Base-by-base conservation (phyloP, 2,113 vertebrate species). In the Taurulus bubalis region DNA sequence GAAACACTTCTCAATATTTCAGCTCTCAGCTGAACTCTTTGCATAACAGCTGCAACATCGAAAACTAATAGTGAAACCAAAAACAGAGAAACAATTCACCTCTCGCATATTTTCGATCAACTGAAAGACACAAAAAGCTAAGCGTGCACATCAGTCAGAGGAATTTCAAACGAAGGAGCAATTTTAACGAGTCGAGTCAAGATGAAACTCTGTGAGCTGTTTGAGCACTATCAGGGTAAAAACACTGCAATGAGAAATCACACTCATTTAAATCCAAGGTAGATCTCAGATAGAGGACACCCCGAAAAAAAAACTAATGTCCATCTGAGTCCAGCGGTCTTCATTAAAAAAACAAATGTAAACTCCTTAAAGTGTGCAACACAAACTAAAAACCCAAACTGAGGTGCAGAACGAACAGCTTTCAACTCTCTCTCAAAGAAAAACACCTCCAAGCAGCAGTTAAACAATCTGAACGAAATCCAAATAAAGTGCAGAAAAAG, bases 21-120 rank as follows among this genome's bases (percentile, higher is more conserved):
- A 56, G 74, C 58, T 90, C 83, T 83, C 70, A 56, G 77, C 71
- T 83, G 36, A 81, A 62, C 47, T 9, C 26, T 58, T 91, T 91
- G 91, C 91, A 92, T 92, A 89, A 92, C 95, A 95, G 92, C 94
- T 95, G 90, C 91, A 86, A 84, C 79, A 74, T 65, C 45, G 85
- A 91, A 87, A 94, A 95, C 89, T 89, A 92, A 94, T 84, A 94
- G 49, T 94, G 95, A 95, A 95, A 95, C 95, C 77, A 68, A n/a
- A 82, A 93, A 93, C 64, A 69, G 86, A 90, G 75, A 89, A 75
- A 85, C 79, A 90, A 87, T 85, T 77, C 51, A 69, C 53, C 55
- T 80, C 64, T 66, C 8, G 30, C 65, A 71, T 30, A 74, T 71
- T 76, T 5, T 14, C 71, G 71, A 78, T 47, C 69, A 83, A 85